These are phyloP conservation scores for Ciona savignyi DNA, from an alignment of 23 tunicate genomes.

Conservation along the genomic window DNA sequence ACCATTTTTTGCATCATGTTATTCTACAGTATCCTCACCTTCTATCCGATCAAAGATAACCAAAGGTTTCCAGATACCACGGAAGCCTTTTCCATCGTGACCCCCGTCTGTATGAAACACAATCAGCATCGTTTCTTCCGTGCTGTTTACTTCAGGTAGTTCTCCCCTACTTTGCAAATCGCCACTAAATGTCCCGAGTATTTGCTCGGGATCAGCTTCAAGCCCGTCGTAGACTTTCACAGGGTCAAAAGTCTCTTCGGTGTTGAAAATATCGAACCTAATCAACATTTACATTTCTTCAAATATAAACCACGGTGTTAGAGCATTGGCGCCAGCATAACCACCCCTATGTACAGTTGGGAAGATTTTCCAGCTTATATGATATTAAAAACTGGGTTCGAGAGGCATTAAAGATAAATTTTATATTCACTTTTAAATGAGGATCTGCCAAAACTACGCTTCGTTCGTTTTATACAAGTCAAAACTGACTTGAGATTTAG, in stretches of 20 bases:
- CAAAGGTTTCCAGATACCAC: constrained; percentile 42
- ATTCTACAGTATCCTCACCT: too few relatives aligned
- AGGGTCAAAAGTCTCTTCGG: constrained; percentile 57
- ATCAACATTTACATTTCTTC: too few relatives aligned
- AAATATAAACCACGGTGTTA: too few relatives aligned
- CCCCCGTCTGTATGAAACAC: constrained; percentile 52
- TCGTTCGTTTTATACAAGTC: too few relatives aligned
- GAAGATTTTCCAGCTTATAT: too few relatives aligned
- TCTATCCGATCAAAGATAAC: constrained; percentile 16
- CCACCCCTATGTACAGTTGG: too few relatives aligned
- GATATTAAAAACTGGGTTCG: too few relatives aligned
- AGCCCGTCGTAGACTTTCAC: constrained; percentile 64
- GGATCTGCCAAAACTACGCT: too few relatives aligned
- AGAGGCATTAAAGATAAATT: too few relatives aligned
- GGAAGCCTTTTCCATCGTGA: constrained; percentile 34
- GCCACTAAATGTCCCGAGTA: constrained; percentile 45
- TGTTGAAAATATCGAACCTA: constrained; percentile 55
- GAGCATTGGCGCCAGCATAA: too few relatives aligned
- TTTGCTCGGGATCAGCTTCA: constrained; percentile 26
- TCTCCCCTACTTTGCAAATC: not conserved
- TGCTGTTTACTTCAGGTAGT: constrained; percentile 49
- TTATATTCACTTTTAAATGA: too few relatives aligned
- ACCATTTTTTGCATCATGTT: not conserved
- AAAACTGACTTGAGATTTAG: constrained; percentile 18
- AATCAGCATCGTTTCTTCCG: constrained; percentile 56